A percentile compares a stretch with the other conserved stretches of the same genome.
These are phyloP conservation scores for Macheiramphus alcinus DNA, from an alignment of 2,113 vertebrate species.

Conservation along the genomic window DNA sequence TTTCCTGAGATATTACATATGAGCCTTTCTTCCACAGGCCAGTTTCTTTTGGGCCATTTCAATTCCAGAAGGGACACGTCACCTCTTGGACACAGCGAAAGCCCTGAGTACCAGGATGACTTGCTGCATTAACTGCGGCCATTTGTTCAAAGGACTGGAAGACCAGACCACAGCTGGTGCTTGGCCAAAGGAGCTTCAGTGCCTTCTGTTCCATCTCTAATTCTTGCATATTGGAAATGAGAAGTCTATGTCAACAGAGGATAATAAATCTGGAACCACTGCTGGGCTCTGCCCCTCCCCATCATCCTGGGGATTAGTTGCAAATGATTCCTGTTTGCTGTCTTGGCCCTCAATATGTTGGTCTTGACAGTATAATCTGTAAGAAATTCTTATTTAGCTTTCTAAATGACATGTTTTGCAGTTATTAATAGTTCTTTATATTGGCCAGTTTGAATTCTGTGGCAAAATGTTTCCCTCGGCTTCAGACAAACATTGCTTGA, in stretches of 20 bases:
- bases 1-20: not conserved
- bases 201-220: not conserved
- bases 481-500: not conserved
- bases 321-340: not conserved
- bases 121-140: not conserved
- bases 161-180: not conserved
- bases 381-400: not conserved
- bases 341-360: not conserved
- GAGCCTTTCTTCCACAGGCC: not conserved
- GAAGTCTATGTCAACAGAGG: not conserved
- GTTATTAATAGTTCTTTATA: not conserved
- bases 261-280: not conserved
- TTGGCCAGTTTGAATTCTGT: not conserved
- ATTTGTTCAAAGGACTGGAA: constrained; percentile 5
- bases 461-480: not conserved
- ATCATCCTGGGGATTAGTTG: not conserved
- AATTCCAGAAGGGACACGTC: not conserved
- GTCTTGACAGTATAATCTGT: not conserved
- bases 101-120: not conserved
- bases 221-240: not conserved
- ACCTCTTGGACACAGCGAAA: not conserved
- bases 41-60: not conserved
- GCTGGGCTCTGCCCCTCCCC: not conserved
- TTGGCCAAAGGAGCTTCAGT: not conserved
- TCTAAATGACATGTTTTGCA: not conserved